Evolutionary conservation across 2,797 vertebrate genomes (phyloP).

Genomic region (Artibeus jamaicensis): DNA sequence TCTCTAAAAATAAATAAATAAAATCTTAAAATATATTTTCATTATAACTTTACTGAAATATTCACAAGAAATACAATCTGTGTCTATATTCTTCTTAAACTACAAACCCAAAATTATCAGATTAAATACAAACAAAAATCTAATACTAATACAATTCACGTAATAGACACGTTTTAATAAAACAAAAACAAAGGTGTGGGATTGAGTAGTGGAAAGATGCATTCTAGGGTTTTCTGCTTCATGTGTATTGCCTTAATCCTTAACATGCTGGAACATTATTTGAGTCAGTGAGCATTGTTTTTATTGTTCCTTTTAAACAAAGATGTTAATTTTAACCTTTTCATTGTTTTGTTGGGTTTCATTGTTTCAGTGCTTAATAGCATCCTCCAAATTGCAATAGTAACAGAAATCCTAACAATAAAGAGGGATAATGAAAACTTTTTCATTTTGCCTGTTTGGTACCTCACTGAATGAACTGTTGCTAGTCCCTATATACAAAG

Average conservation of each 20-base stretch:
- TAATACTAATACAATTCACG: background rate
- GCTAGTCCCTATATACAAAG: background rate
- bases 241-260: background rate
- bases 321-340: background rate
- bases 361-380: background rate
- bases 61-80: background rate
- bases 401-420: slow-evolving; percentile 7
- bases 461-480: background rate
- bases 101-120: background rate
- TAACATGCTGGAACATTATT: background rate
- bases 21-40: background rate
- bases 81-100: background rate
- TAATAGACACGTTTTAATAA: background rate
- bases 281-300: background rate
- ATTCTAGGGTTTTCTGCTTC: background rate
- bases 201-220: background rate
- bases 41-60: background rate
- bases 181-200: background rate
- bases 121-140: background rate
- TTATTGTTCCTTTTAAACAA: slow-evolving; percentile 2
- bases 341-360: slow-evolving; percentile 4
- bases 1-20: too few relatives aligned
- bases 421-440: background rate
- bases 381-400: background rate
- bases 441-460: background rate